Percentiles rank a stretch among this genome's conserved stretches.
Evolutionary conservation across 2,113 vertebrate genomes (phyloP).

Genomic region (zebrafish (Danio rerio)): GRCz12tu NC_133197.1:13143501-13144000

Average conservation of each 20-base stretch:
- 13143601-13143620: neutral
- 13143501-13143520: neutral
- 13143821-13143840: neutral
- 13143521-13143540: neutral
- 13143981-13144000: no score
- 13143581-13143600: neutral
- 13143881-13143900: no score
- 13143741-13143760: no score
- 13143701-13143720: neutral
- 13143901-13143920: no score
- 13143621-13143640: neutral
- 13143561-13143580: neutral
- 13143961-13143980: no score
- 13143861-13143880: no score
- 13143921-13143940: no score
- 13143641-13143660: neutral
- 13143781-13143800: no score
- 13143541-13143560: neutral
- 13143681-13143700: neutral
- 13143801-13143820: neutral
- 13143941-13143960: no score
- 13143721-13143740: no score
- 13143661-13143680: neutral
- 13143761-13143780: no score
- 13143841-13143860: neutral